Conservation (phyloP, 2,797 vertebrate species). For the Trachurus trachurus region DNA sequence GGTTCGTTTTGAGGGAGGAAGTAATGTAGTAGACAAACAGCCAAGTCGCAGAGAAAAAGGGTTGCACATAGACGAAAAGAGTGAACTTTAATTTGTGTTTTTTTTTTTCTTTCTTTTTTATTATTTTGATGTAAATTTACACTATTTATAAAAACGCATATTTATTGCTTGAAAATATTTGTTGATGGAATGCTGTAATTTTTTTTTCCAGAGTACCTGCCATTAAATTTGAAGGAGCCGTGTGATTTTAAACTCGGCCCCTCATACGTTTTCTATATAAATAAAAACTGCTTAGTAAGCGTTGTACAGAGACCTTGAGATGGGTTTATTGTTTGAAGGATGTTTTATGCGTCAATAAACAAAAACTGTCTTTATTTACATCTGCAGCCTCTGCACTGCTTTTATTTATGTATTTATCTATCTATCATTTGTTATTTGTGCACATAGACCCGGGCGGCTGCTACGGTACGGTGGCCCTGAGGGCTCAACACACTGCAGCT, state of each 20-base stretch:
- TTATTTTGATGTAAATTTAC: slow-evolving; percentile 99
- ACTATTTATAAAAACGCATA: slow-evolving; percentile 99
- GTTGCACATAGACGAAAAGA: slow-evolving; percentile 94
- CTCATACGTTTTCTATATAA: slow-evolving; percentile 99
- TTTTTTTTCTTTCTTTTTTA: slow-evolving; percentile 86
- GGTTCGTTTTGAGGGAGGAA: slow-evolving; percentile 83
- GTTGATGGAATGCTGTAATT: slow-evolving; percentile 99
- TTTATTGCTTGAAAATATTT: slow-evolving; percentile 99
- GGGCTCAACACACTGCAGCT: no score
- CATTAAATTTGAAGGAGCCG: slow-evolving; percentile 99
- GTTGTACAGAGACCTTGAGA: slow-evolving; percentile 97
- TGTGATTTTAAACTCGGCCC: slow-evolving; percentile 96
- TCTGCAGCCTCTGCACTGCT: background rate
- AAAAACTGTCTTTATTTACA: slow-evolving; percentile 77
- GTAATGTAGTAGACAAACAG: slow-evolving; percentile 82
- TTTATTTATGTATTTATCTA: no score
- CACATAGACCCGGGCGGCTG: no score
- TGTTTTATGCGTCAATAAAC: slow-evolving; percentile 86
- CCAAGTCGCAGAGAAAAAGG: slow-evolving; percentile 94
- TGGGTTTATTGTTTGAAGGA: slow-evolving; percentile 97
- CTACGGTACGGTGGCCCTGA: no score
- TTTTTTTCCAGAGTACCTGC: slow-evolving; percentile 95
- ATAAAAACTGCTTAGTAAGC: slow-evolving; percentile 97
- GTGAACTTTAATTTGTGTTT: slow-evolving; percentile 95
- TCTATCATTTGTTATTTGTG: no score